Percentiles rank a stretch among this genome's conserved stretches.
These are phyloP conservation scores for Pocillopora damicornis DNA, from an alignment of 64 coral and sea anemone genomes.

Conservation along the genomic window DNA sequence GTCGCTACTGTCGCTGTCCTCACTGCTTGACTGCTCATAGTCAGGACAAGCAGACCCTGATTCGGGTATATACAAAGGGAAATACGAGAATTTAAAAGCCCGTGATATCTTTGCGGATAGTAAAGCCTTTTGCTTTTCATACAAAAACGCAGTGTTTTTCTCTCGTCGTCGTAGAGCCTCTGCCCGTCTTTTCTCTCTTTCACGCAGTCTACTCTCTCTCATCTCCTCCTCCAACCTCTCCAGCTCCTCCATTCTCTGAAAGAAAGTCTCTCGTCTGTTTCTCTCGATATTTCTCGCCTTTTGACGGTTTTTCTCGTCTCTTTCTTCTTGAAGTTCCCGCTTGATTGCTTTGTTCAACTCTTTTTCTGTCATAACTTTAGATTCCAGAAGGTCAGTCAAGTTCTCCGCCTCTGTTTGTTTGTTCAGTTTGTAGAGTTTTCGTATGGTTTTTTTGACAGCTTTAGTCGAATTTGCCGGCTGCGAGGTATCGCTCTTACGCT, in stretches of 20 bases:
- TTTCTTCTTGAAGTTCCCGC: slow-evolving; percentile 21
- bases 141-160: slow-evolving; percentile 8
- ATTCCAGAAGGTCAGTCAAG: slow-evolving; percentile 9
- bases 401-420: not conserved
- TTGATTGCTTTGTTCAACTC: slow-evolving; percentile 34
- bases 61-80: slow-evolving; percentile 2
- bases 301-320: slow-evolving; percentile 21
- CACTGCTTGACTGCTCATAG: slow-evolving; percentile 12
- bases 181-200: slow-evolving; percentile 21
- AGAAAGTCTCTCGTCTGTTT: slow-evolving; percentile 21
- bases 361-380: slow-evolving; percentile 21
- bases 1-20: not conserved
- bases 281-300: slow-evolving; percentile 14
- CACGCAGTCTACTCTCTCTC: slow-evolving; percentile 15
- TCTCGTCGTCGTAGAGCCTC: slow-evolving; percentile 14
- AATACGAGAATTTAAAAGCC: slow-evolving; percentile 33
- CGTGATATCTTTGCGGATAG: slow-evolving; percentile 21
- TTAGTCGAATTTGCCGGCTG: not conserved
- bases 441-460: not conserved
- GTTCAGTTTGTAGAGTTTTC: not conserved
- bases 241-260: slow-evolving; percentile 30
- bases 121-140: slow-evolving; percentile 15
- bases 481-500: not conserved
- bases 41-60: not conserved
- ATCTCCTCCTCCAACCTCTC: slow-evolving; percentile 5